Conservation (phyloP, 2,797 vertebrate genomes). For the Morelia viridis region DNA sequence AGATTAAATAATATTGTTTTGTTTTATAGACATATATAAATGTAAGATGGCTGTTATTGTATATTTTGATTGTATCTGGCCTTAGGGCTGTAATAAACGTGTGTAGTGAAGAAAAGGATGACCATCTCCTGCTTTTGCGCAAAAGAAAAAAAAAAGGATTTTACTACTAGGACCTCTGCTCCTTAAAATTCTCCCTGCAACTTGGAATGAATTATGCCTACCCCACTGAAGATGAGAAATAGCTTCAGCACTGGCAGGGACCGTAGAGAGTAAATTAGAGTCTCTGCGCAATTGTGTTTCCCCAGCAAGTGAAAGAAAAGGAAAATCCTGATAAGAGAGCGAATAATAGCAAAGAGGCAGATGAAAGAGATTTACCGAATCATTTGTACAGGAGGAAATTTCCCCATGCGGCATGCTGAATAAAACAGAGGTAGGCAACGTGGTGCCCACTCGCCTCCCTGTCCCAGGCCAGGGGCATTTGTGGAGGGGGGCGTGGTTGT, state of each 20-base stretch:
- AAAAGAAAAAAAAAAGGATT: not conserved
- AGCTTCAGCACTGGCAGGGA: rapidly evolving
- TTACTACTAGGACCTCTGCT: not conserved
- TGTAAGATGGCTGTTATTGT: no score
- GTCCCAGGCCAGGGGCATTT: not conserved
- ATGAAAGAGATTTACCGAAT: not conserved
- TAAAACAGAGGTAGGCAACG: not conserved
- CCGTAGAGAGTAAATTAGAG: not conserved
- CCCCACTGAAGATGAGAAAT: not conserved
- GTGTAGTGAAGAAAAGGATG: not conserved
- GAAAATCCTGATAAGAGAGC: not conserved
- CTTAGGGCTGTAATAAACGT: no score
- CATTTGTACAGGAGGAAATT: not conserved
- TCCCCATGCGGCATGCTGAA: not conserved
- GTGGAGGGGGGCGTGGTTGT: no score
- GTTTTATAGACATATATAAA: no score
- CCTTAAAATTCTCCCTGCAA: not conserved
- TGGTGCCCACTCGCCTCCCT: not conserved
- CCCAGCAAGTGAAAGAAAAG: not conserved
- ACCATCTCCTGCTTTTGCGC: not conserved
- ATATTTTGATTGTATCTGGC: no score
- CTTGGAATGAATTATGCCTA: not conserved
- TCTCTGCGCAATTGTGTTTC: not conserved
- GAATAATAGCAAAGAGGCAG: not conserved
- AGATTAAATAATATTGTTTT: no score